A percentile compares a stretch with the other conserved stretches of the same genome.
phyloP scores from a whole-genome alignment of 1,140 invertebrate species.

The Penaeus chinensis region DNA sequence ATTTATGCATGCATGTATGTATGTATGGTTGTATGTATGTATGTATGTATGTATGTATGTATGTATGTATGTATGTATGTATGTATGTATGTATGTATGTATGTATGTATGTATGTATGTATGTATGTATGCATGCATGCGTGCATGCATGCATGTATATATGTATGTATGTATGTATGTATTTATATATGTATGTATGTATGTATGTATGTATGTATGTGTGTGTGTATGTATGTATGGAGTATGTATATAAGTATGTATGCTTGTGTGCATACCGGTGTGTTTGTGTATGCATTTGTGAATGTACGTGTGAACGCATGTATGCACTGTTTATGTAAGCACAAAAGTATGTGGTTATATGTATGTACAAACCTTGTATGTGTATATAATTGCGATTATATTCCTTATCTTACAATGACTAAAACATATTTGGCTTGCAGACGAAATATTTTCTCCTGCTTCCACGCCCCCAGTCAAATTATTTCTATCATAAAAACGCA shows the following conservation, averaged over 20 bases:
- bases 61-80: constrained; percentile 14
- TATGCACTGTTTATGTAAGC: constrained; percentile 33
- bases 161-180: neutral
- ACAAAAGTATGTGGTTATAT: constrained; percentile 34
- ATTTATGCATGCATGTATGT: neutral
- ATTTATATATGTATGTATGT: constrained; percentile 22
- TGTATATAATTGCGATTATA: constrained; percentile 4
- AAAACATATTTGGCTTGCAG: no score
- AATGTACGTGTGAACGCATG: constrained; percentile 33
- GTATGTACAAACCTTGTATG: constrained; percentile 27
- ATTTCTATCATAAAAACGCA: no score
- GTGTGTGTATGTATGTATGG: constrained; percentile 21
- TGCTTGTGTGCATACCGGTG: neutral
- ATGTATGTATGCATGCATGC: neutral
- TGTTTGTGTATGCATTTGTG: constrained; percentile 29
- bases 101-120: constrained; percentile 25
- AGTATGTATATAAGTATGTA: constrained; percentile 4
- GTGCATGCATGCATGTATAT: neutral
- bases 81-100: constrained; percentile 27
- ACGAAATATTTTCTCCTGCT: no score
- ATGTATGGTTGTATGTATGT: neutral
- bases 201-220: constrained; percentile 27
- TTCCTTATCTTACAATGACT: no score
- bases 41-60: neutral
- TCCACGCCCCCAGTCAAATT: no score